Percentiles rank a stretch among this genome's conserved stretches.
These are phyloP conservation scores for Drosophila teissieri DNA, from an alignment of 1,140 invertebrate species.

Conservation along the genomic window DNA sequence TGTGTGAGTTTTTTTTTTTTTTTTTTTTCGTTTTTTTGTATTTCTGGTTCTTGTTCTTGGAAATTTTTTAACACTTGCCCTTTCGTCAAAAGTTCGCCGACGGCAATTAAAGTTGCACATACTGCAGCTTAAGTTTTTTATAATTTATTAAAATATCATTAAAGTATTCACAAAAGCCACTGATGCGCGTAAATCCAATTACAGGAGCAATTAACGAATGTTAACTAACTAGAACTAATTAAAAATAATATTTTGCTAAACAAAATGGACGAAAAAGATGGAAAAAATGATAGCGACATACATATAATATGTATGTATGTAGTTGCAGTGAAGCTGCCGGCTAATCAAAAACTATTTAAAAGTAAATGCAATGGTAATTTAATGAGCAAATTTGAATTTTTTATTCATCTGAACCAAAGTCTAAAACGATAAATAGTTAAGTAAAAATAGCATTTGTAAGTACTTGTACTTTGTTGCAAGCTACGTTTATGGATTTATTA, in stretches of 20 bases:
- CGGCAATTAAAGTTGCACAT: slow-evolving; percentile 54
- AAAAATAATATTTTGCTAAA: slow-evolving; percentile 79
- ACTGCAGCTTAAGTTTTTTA: slow-evolving; percentile 40
- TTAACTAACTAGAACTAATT: slow-evolving; percentile 83
- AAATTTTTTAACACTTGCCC: slow-evolving; percentile 39
- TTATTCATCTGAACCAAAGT: too few species aligned
- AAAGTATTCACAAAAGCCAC: slow-evolving; percentile 58
- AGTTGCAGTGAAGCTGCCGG: slow-evolving; percentile 3
- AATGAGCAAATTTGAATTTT: background rate
- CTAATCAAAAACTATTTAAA: background rate
- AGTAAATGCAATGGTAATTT: background rate
- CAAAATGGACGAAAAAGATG: slow-evolving; percentile 47
- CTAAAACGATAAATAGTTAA: too few species aligned
- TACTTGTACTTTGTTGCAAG: background rate
- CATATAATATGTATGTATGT: background rate
- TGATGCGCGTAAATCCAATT: slow-evolving; percentile 78
- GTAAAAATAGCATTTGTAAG: too few species aligned
- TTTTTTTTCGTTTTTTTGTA: background rate
- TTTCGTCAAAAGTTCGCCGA: slow-evolving; percentile 50
- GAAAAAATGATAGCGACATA: background rate
- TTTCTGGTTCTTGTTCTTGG: slow-evolving; percentile 32
- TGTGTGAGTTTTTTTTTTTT: background rate
- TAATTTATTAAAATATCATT: slow-evolving; percentile 77
- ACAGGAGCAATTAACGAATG: slow-evolving; percentile 79
- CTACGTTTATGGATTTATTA: background rate